These are phyloP conservation scores for Taxidea taxus DNA, from an alignment of 2,113 vertebrate species.

Conservation along the genomic window DNA sequence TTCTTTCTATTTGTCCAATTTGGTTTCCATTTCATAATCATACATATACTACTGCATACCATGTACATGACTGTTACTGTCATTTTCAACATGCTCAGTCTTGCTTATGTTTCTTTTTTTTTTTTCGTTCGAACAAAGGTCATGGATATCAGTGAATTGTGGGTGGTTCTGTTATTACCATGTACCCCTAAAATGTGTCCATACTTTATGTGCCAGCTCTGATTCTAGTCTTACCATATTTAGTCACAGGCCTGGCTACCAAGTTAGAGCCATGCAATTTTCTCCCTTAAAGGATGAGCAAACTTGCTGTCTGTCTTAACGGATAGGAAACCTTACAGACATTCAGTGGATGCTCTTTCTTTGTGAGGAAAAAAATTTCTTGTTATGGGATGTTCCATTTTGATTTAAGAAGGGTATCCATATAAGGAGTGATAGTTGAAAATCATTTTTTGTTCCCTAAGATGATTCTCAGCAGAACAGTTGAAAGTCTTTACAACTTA, in stretches of 20 bases:
- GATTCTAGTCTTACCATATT: background rate
- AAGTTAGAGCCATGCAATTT: background rate
- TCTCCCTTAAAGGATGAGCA: background rate
- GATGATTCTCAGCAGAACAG: conserved; percentile 29
- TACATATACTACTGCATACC: background rate
- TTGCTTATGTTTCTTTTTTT: conserved; percentile 44
- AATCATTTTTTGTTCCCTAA: conserved; percentile 40
- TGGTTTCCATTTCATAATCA: conserved; percentile 59
- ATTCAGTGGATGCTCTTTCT: background rate
- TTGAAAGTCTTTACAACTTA: conserved; percentile 4
- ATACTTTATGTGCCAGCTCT: background rate
- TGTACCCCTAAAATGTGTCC: background rate
- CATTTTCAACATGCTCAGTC: conserved; percentile 25
- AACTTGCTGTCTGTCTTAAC: background rate
- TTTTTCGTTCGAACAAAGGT: conserved; percentile 32
- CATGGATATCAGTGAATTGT: background rate
- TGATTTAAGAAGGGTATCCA: background rate
- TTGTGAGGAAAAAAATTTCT: background rate
- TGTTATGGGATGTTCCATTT: background rate
- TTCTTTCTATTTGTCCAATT: conserved; percentile 22
- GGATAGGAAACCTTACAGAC: background rate
- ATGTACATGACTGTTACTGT: background rate
- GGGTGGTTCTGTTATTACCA: background rate
- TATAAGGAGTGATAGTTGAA: background rate
- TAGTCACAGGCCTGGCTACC: background rate